phyloP scores from a whole-genome alignment of 2,888 invertebrate species.

The Stomorhina lunata region DNA sequence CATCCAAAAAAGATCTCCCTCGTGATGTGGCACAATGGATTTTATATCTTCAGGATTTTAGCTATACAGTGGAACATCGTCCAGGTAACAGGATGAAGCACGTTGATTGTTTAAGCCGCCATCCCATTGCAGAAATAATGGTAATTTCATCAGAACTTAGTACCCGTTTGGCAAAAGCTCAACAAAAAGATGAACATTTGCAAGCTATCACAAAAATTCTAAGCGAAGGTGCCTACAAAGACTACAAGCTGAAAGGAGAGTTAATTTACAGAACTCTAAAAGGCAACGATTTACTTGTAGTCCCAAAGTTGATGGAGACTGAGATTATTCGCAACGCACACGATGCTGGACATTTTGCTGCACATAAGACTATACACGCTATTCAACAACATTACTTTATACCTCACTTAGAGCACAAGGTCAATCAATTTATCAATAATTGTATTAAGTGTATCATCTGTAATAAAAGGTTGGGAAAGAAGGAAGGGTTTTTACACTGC shows the following conservation, averaged over 20 bases:
- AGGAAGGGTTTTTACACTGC: not conserved
- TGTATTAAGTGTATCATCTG: conserved; percentile 52
- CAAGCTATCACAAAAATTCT: conserved; percentile 48
- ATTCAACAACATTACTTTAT: conserved; percentile 34
- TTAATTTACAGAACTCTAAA: conserved; percentile 8
- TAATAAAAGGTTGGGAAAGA: conserved; percentile 51
- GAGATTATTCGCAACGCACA: conserved; percentile 34
- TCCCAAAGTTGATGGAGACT: conserved; percentile 38
- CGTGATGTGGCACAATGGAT: conserved; percentile 56
- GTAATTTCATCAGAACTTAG: not conserved
- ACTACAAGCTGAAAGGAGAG: conserved; percentile 27
- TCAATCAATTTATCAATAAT: conserved; percentile 40
- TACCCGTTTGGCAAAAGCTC: not conserved
- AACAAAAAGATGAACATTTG: conserved; percentile 39
- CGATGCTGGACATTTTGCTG: conserved; percentile 29
- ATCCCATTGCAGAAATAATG: not conserved
- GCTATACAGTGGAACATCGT: conserved; percentile 26
- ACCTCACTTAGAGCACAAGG: conserved; percentile 33
- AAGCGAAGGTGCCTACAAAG: conserved; percentile 9
- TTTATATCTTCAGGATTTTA: conserved; percentile 35
- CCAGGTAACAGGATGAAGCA: conserved; percentile 16
- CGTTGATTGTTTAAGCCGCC: conserved; percentile 33
- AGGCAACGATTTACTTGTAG: conserved; percentile 30
- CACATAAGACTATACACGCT: conserved; percentile 34
- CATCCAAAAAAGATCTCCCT: conserved; percentile 33